A percentile compares a stretch with the other conserved stretches of the same genome.
These are phyloP conservation scores for Agriopis leucophaearia DNA, from an alignment of 2,888 invertebrate species.

Conservation along the genomic window DNA sequence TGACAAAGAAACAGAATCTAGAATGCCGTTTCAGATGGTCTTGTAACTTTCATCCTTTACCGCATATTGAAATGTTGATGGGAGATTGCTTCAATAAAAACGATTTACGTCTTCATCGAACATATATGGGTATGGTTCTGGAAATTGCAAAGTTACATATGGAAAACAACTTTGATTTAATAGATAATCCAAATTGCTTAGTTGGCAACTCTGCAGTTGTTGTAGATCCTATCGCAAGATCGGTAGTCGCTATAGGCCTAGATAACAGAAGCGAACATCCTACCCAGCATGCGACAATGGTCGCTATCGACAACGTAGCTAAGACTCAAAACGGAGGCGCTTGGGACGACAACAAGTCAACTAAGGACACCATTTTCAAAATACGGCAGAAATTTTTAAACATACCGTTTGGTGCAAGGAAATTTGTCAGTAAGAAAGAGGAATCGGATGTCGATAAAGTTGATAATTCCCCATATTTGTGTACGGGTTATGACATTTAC, in stretches of 20 bases:
- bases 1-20: conserved; percentile 89
- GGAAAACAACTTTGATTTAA: neutral
- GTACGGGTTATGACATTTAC: conserved; percentile 95
- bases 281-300: conserved; percentile 93
- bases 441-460: conserved; percentile 46
- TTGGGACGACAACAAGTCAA: conserved; percentile 72
- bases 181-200: conserved; percentile 45
- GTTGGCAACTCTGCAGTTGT: conserved; percentile 83
- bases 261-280: conserved; percentile 88
- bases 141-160: conserved; percentile 72
- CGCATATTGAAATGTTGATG: conserved; percentile 89
- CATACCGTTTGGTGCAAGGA: conserved; percentile 80
- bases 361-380: conserved; percentile 64
- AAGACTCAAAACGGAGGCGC: conserved; percentile 93
- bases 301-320: conserved; percentile 94
- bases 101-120: conserved; percentile 85
- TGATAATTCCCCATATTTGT: conserved; percentile 90
- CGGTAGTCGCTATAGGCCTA: conserved; percentile 89
- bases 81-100: conserved; percentile 85
- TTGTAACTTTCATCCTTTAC: conserved; percentile 93
- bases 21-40: conserved; percentile 90
- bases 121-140: conserved; percentile 87
- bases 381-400: conserved; percentile 67
- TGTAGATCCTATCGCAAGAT: conserved; percentile 89
- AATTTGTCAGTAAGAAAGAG: conserved; percentile 66